Percentiles rank a stretch among this genome's conserved stretches.
phyloP scores from a whole-genome alignment of 2,888 invertebrate species.

The Cremastobaeus sp. region DNA sequence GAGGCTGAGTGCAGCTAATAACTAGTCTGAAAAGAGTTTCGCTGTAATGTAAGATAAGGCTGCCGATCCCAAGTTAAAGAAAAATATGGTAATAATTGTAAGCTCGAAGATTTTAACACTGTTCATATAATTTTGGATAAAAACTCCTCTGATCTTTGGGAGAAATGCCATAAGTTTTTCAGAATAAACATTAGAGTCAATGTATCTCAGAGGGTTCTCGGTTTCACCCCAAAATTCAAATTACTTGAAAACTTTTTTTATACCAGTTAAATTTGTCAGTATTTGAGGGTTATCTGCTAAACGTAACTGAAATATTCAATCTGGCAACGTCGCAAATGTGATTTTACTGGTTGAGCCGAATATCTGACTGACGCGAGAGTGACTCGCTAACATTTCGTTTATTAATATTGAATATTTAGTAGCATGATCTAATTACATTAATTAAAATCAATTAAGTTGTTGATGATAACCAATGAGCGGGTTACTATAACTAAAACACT shows the following conservation, averaged over 20 bases:
- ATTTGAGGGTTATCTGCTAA: background rate
- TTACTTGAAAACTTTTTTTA: background rate
- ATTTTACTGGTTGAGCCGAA: no score
- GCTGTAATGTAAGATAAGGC: background rate
- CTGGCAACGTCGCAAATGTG: no score
- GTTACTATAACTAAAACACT: no score
- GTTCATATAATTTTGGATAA: no score
- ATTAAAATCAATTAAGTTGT: no score
- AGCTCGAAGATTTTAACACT: background rate
- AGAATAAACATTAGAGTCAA: background rate
- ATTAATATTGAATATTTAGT: no score
- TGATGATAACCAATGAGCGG: no score
- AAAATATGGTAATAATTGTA: background rate
- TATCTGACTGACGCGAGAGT: no score
- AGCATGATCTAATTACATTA: no score
- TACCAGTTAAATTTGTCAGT: background rate
- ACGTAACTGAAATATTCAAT: no score
- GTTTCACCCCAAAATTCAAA: background rate
- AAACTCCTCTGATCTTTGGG: background rate
- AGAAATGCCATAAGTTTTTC: background rate
- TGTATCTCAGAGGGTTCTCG: background rate
- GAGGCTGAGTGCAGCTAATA: background rate
- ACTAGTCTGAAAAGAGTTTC: background rate
- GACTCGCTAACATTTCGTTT: no score
- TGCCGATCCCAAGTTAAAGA: background rate